Conservation (phyloP, 2,888 invertebrate genomes). For the Epinotia brunnichana region DNA sequence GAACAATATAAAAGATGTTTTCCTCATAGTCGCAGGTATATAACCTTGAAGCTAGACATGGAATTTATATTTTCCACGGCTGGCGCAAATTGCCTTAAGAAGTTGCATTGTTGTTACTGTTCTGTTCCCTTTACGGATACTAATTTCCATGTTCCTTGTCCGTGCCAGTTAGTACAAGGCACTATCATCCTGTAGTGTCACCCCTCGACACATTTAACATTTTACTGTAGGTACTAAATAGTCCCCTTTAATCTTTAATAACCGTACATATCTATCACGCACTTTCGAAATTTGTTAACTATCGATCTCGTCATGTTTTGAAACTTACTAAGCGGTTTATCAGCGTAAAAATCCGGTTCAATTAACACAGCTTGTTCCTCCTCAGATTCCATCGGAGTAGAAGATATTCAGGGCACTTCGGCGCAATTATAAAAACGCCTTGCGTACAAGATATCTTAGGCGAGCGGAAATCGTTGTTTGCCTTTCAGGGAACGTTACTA, state of each 20-base stretch:
- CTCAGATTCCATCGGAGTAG: conserved; percentile 53
- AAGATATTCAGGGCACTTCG: conserved; percentile 63
- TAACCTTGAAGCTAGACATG: conserved; percentile 32
- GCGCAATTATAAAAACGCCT: conserved; percentile 60
- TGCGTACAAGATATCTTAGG: conserved; percentile 55
- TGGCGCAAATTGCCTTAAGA: conserved; percentile 21
- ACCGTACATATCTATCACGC: conserved; percentile 46
- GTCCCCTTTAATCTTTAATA: conserved; percentile 56
- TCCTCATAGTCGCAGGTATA: conserved; percentile 27
- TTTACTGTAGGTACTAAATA: conserved; percentile 53
- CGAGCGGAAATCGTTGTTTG: conserved; percentile 50
- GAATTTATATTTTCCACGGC: conserved; percentile 33
- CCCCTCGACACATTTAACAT: conserved; percentile 62
- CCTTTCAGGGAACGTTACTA: not conserved
- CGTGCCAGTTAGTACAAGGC: conserved; percentile 68
- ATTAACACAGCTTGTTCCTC: conserved; percentile 55
- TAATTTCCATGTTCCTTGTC: conserved; percentile 51
- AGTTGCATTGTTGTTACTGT: conserved; percentile 23
- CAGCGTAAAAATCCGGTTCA: conserved; percentile 54
- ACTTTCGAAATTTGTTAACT: conserved; percentile 33
- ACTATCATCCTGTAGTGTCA: conserved; percentile 54
- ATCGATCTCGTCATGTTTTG: conserved; percentile 42
- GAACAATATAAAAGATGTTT: conserved; percentile 33
- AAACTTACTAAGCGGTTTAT: conserved; percentile 51
- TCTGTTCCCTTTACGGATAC: conserved; percentile 37